Evolutionary conservation across 2,113 vertebrate genomes (phyloP).

Genomic region (Melierax canorus): DNA sequence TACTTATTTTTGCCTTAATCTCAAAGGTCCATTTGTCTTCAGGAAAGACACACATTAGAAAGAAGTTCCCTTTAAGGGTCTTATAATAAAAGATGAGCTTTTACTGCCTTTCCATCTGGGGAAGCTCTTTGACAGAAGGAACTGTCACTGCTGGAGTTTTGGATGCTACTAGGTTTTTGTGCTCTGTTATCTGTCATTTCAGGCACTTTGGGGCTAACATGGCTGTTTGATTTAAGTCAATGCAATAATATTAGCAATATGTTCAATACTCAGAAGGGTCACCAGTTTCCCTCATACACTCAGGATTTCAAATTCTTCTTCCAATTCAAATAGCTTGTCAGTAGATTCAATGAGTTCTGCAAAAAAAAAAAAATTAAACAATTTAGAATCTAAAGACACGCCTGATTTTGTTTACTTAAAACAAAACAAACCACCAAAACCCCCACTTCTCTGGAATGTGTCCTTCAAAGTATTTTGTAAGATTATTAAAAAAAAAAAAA

Average conservation of each 20-base stretch:
- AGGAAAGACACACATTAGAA: not conserved
- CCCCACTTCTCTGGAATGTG: not conserved
- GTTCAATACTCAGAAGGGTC: constrained; percentile 42
- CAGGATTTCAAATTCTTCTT: constrained; percentile 90
- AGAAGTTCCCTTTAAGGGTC: not conserved
- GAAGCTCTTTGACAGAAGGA: constrained; percentile 11
- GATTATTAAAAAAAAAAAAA: not conserved
- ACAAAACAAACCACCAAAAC: not conserved
- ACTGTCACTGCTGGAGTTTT: constrained; percentile 30
- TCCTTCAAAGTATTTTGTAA: not conserved
- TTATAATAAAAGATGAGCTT: not conserved
- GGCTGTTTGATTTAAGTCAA: constrained; percentile 65
- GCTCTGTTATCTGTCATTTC: constrained; percentile 60
- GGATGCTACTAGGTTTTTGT: constrained; percentile 59
- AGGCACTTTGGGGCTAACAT: constrained; percentile 82
- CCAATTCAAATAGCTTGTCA: constrained; percentile 84
- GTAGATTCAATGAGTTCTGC: constrained; percentile 87
- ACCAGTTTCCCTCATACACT: constrained; percentile 73
- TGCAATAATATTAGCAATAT: constrained; percentile 39
- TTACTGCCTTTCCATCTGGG: constrained; percentile 27
- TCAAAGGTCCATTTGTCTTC: constrained; percentile 11
- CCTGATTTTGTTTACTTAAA: not conserved
- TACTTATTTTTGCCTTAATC: not conserved
- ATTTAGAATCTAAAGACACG: not conserved
- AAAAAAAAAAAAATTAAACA: not conserved